Conservation (phyloP, 2,113 vertebrate genomes). For the Uria aalge region DNA sequence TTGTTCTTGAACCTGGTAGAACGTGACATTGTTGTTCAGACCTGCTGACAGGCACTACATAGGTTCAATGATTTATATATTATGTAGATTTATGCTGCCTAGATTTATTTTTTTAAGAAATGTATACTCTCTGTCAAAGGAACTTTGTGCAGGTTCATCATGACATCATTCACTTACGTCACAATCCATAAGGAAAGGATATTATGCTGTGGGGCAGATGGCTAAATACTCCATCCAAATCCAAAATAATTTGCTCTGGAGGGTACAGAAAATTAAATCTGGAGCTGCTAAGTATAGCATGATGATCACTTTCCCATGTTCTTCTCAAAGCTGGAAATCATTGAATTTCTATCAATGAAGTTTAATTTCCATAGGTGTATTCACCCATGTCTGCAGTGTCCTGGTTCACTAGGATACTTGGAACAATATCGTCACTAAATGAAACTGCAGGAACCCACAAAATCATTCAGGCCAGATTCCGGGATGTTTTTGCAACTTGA, state of each 20-base stretch:
- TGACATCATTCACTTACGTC: not conserved
- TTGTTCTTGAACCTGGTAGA: not conserved
- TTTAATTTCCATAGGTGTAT: not conserved
- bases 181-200: not conserved
- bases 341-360: not conserved
- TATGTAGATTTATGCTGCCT: not conserved
- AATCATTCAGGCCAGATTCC: not conserved
- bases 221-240: not conserved
- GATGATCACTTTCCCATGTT: not conserved
- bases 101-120: not conserved
- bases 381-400: not conserved
- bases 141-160: not conserved
- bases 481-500: not conserved
- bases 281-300: not conserved
- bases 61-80: not conserved
- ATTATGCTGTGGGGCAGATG: not conserved
- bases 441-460: not conserved
- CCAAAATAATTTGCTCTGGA: not conserved
- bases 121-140: not conserved
- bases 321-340: not conserved
- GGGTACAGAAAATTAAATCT: not conserved
- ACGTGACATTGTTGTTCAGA: not conserved
- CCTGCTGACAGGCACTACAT: not conserved
- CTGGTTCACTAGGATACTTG: not conserved
- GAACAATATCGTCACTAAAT: not conserved